Base-by-base conservation (phyloP, 1,140 invertebrate genomes). In the Adoxophyes honmai region DNA sequence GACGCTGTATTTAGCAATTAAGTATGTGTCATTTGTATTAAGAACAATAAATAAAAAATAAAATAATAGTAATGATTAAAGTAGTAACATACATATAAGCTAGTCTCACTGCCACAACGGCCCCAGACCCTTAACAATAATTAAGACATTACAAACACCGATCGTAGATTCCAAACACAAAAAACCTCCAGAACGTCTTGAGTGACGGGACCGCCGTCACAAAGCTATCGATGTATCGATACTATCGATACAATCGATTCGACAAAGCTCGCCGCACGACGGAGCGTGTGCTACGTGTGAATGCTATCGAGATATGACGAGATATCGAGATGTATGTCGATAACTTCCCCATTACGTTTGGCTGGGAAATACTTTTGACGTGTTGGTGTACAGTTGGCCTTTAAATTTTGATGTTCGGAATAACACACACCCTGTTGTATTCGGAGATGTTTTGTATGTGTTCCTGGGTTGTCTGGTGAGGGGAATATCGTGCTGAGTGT, bases 231-330 rank as follows among this genome's bases (percentile, higher is more conserved):
- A 81, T 80, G 77, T 81, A 48, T 48, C 42, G 42, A 48, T 48
- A 48, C 18, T 48, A 48, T 48, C 78, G 77, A 83, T 81, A 39
- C 18, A 75, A 60, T 76, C 80, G 81, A 82, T 85, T 60, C 75
- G 75, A 85, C 81, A 87, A 86, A 81, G 84, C 81, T 73, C 70
- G 76, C 78, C 78, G 84, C 78, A 81, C 60, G 73, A 68, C 70
- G 72, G 78, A 80, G 82, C 84, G 84, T 87, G 84, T 87, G 84
- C 82, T 80, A 84, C 74, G 84, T 85, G 84, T 86, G 84, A 87
- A 87, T 86, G 78, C 75, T 86, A 86, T 87, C 82, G 73, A 80
- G 73, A 73, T 55, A 73, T 56, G 35, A 38, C 28, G 55, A 56
- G 18, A 56, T 44, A 82, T 81, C 79, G 72, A 77, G 81, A 82